Evolutionary conservation across 2,888 invertebrate genomes (phyloP), one percentile per base, ranked within the genome.

Genomic region (Folsomia candida): DNA sequence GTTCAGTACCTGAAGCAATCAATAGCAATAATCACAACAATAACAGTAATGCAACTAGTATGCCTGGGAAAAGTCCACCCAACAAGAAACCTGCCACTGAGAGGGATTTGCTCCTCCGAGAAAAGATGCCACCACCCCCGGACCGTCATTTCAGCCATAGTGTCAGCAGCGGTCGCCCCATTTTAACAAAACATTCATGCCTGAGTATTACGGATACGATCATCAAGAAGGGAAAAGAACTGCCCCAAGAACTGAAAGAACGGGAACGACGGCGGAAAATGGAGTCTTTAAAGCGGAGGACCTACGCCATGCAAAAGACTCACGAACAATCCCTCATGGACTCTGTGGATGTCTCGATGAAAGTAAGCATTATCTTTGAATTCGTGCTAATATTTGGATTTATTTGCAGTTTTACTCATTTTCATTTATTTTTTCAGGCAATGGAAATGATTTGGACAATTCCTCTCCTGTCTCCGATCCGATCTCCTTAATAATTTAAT

Each of bases 131-230:
- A 9, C 37, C 37, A 9, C 37, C 37, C 37, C 37, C 37, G 14
- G n/a, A 3, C 2, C 29, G 63, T 6, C 60, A 14, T 51, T 24
- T 24, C 47, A 59, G 22, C 37, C 68, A 2, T 51, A 59, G 28
- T 62, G 1, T 25, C 47, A 2, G 9, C 51, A 54, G 22, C 61
- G n/a, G 57, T 27, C 14, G 29, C 18, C 22, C 54, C 6, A 6
- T 54, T 37, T 14, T 29, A 20, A 51, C 18, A 64, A n/a, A n/a
- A n/a, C n/a, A n/a, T n/a, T 37, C 37, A 4, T 67, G 71, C 37
- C 66, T 72, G 68, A 74, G 74, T 74, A 74, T 74, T 72, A 74
- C 74, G 28, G 74, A 74, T 65, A 70, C 67, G 54, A 74, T 74
- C 28, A 74, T 74, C 27, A 69, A 74, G 54, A 74, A 74, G 69